Evolutionary conservation across 2,797 vertebrate genomes (phyloP), one percentile per base, ranked within the genome.

Genomic region (Pteronotus mesoamericanus): DNA sequence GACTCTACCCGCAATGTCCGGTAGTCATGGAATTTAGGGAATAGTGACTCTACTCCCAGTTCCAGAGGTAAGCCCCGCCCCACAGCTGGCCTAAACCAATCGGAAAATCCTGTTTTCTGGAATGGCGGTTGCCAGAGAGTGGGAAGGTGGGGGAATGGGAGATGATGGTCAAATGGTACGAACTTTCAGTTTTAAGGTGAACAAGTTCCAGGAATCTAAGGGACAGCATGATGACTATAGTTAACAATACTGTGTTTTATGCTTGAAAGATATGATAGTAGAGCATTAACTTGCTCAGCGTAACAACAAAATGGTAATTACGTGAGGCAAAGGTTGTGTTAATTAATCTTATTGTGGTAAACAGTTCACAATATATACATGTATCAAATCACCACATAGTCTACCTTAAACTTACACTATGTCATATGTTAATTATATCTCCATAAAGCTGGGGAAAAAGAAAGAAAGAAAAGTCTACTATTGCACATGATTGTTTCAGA

Each of bases 1-100:
- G 11, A 10, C 26, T 69, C 42, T 9, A 18, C 3, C 29, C 34
- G 1, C n/a, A 59, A 7, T 5, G 19, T 0, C 0, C 6, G 48
- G 16, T 8, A 9, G 22, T n/a, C 69, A 6, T 3, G 15, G 6
- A 3, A 53, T n/a, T 71, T 37, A 48, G 44, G 26, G 18, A 1
- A 2, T 16, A 19, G 22, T 8, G 57, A 51, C 48, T 37, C 39
- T 34, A 66, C 22, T 48, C 44, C 32, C 32, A 48, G n/a, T 24
- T 92, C 29, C 34, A 46, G 74, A 61, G 64, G 34, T 14, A 44
- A 89, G 34, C 9, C 19, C 16, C 19, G 7, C 15, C 9, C 10
- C 34, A 11, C 0, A 19, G 0, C 2, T n/a, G 32, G 34, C 34
- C 21, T 61, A 46, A 21, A 9, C 12, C 69, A 74, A 46, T 74